phyloP scores from a whole-genome alignment of 2,113 vertebrate genomes.

The Murina feae region DNA sequence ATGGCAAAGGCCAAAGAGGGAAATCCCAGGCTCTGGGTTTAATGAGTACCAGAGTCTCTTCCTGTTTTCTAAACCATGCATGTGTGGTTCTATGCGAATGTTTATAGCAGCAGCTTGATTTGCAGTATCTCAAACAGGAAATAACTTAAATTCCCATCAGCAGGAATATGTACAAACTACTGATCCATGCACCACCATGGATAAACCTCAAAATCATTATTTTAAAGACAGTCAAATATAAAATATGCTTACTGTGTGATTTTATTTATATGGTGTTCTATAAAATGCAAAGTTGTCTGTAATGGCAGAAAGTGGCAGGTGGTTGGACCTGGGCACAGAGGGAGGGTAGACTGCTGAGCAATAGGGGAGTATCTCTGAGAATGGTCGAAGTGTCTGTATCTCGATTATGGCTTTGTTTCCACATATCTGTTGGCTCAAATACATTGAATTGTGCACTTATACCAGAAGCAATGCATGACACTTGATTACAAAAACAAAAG shows the following conservation, averaged over 20 bases:
- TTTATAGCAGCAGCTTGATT: not conserved
- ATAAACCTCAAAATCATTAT: not conserved
- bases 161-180: no score
- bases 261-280: not conserved
- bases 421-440: not conserved
- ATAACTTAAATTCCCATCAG: not conserved
- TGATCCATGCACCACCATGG: no score
- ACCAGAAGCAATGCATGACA: not conserved
- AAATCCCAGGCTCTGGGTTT: not conserved
- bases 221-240: not conserved
- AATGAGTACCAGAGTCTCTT: not conserved
- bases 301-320: not conserved
- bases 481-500: not conserved
- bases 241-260: not conserved
- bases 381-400: not conserved
- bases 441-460: not conserved
- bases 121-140: not conserved
- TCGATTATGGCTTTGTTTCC: not conserved
- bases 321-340: not conserved
- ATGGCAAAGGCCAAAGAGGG: not conserved
- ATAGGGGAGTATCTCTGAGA: not conserved
- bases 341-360: not conserved
- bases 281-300: not conserved
- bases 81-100: not conserved
- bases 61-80: not conserved